These are phyloP conservation scores for Sphaeramia orbicularis DNA, from an alignment of 2,797 vertebrate genomes.

Conservation along the genomic window DNA sequence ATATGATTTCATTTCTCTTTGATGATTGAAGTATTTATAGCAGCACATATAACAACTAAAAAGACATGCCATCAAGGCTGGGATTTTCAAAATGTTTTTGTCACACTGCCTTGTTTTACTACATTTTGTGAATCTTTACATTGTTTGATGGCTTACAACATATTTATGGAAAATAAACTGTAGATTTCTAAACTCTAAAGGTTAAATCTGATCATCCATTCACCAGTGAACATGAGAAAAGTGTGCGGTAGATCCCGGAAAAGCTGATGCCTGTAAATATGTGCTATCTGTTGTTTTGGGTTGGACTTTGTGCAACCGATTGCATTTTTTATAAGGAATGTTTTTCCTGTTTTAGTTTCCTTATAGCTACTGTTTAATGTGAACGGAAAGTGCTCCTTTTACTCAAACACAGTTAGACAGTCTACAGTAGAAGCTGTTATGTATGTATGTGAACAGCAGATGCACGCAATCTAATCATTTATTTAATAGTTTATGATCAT, in stretches of 20 bases:
- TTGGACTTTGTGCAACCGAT: no score
- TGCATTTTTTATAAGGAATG: no score
- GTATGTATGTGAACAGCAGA: background rate
- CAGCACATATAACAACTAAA: constrained; percentile 34
- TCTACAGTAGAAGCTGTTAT: background rate
- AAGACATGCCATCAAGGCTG: background rate
- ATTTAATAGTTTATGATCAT: no score
- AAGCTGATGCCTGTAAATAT: background rate
- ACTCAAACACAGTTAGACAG: background rate
- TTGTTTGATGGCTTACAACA: background rate
- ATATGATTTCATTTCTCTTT: background rate
- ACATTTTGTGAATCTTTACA: background rate
- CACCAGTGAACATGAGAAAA: background rate
- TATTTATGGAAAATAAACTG: background rate
- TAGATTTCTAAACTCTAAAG: background rate
- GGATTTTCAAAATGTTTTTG: constrained; percentile 27
- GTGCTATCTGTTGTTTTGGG: no score
- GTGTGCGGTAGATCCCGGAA: background rate
- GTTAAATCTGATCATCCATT: background rate
- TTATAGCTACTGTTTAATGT: background rate
- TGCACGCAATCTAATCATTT: no score
- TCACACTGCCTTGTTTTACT: constrained; percentile 3
- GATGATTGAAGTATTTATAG: background rate
- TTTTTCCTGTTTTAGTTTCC: no score
- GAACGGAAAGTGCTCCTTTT: background rate